A percentile compares a stretch with the other conserved stretches of the same genome.
These are phyloP conservation scores for Nicator chloris DNA, from an alignment of 2,113 vertebrate species.

Conservation along the genomic window DNA sequence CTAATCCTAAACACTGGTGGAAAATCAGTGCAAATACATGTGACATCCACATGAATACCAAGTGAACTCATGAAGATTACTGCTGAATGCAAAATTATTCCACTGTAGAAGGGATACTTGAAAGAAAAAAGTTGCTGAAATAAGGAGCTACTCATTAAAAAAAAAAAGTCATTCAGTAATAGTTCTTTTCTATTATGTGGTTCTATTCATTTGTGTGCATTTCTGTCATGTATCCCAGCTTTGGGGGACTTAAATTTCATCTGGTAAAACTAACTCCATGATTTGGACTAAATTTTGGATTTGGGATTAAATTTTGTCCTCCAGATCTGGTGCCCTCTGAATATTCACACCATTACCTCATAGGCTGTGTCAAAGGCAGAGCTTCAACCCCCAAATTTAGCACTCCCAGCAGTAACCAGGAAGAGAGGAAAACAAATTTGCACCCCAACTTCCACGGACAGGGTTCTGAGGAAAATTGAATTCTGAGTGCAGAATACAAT, in stretches of 20 bases:
- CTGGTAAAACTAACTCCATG: background rate
- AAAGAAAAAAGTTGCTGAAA: conserved; percentile 35
- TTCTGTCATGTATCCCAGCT: background rate
- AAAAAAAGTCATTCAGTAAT: background rate
- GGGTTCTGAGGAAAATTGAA: background rate
- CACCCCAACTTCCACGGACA: background rate
- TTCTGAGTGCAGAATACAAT: background rate
- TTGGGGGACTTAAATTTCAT: background rate
- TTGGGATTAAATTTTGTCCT: background rate
- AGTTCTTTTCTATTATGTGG: background rate
- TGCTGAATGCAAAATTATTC: conserved; percentile 60
- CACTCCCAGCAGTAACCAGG: background rate
- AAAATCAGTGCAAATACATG: conserved; percentile 48
- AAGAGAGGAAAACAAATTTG: background rate
- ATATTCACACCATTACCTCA: background rate
- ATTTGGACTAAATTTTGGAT: background rate
- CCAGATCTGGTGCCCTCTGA: background rate
- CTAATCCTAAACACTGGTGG: conserved; percentile 48
- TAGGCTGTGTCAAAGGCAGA: background rate
- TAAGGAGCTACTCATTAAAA: conserved; percentile 13
- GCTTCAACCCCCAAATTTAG: background rate
- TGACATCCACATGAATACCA: conserved; percentile 26
- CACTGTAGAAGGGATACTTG: conserved; percentile 36
- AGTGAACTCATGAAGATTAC: background rate
- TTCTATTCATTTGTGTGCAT: background rate